Percentiles rank a stretch among this genome's conserved stretches.
phyloP scores from a whole-genome alignment of 2,797 vertebrate genomes.

The Neoniphon sammara region DNA sequence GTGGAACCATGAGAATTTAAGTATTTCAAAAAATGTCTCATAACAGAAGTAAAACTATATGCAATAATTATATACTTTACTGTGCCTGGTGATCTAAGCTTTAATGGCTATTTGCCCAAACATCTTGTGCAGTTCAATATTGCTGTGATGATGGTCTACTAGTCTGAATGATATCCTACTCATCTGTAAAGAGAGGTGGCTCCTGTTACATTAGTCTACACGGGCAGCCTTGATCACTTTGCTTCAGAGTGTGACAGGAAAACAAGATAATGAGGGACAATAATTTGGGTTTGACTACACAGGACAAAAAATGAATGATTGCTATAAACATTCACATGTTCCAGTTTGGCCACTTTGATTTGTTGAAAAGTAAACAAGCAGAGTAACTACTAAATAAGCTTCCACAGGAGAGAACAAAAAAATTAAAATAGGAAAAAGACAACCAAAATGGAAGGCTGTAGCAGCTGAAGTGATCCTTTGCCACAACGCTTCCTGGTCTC shows the following conservation, averaged over 20 bases:
- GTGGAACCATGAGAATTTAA: conserved; percentile 30
- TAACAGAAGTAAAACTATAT: conserved; percentile 41
- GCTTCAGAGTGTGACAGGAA: conserved; percentile 12
- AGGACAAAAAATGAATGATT: conserved; percentile 6
- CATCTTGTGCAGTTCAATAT: conserved; percentile 57
- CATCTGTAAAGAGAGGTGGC: conserved; percentile 19
- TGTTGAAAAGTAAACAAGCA: conserved; percentile 60
- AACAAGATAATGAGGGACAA: conserved; percentile 4
- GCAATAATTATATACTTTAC: conserved; percentile 55
- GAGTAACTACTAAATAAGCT: conserved; percentile 79
- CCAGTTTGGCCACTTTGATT: conserved; percentile 76
- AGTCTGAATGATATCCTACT: conserved; percentile 16
- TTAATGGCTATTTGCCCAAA: conserved; percentile 49
- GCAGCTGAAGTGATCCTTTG: conserved; percentile 86
- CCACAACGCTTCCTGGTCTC: conserved; percentile 79
- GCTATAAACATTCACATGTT: conserved; percentile 57
- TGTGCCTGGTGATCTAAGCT: conserved; percentile 52
- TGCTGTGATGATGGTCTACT: conserved; percentile 47
- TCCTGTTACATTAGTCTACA: conserved; percentile 28
- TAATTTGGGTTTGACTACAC: conserved; percentile 22
- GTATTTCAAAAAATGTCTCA: conserved; percentile 20
- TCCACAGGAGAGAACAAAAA: conserved; percentile 52
- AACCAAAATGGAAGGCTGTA: conserved; percentile 74
- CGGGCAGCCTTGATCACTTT: conserved; percentile 26
- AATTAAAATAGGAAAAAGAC: conserved; percentile 39